A percentile compares a stretch with the other conserved stretches of the same genome.
Evolutionary conservation across 2,113 vertebrate species (phyloP).

Genomic region (Neolamprologus modestus): DNA sequence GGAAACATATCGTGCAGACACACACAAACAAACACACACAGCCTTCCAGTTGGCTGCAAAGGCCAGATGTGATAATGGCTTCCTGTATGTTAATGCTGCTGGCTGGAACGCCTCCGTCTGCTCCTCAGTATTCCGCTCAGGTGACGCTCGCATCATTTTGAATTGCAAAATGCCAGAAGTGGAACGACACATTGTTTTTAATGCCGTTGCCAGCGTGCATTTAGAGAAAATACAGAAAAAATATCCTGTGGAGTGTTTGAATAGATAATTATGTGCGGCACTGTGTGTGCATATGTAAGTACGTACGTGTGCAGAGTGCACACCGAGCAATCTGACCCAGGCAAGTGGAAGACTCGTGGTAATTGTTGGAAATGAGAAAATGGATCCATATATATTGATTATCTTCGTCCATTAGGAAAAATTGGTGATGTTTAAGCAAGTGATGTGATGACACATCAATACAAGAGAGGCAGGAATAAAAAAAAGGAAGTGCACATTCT

Average conservation of each 20-base stretch:
- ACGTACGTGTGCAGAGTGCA: slow-evolving; percentile 1
- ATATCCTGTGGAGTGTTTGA: slow-evolving; percentile 30
- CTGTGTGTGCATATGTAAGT: background rate
- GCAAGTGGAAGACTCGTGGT: background rate
- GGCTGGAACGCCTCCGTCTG: background rate
- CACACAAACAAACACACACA: background rate
- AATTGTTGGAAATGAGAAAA: slow-evolving; percentile 14
- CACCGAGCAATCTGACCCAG: background rate
- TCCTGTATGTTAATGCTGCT: slow-evolving; percentile 41
- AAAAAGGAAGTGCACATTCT: background rate
- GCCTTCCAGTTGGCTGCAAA: slow-evolving; percentile 39
- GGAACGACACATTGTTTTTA: slow-evolving; percentile 43
- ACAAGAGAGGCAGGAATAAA: background rate
- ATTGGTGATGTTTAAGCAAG: slow-evolving; percentile 33
- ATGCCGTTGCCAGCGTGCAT: slow-evolving; percentile 26
- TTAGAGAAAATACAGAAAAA: slow-evolving; percentile 34
- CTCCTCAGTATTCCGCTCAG: slow-evolving; percentile 44
- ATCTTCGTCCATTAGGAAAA: slow-evolving; percentile 40
- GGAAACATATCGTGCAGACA: background rate
- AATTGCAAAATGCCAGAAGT: slow-evolving; percentile 58
- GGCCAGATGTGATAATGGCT: slow-evolving; percentile 55
- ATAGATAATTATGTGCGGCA: slow-evolving; percentile 31
- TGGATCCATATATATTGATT: slow-evolving; percentile 33
- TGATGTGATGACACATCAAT: slow-evolving; percentile 14
- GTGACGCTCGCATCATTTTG: slow-evolving; percentile 10